Percentiles rank a stretch among this genome's conserved stretches.
Evolutionary conservation across 2,888 invertebrate species (phyloP).

Genomic region (Dasypogon diadema): DNA sequence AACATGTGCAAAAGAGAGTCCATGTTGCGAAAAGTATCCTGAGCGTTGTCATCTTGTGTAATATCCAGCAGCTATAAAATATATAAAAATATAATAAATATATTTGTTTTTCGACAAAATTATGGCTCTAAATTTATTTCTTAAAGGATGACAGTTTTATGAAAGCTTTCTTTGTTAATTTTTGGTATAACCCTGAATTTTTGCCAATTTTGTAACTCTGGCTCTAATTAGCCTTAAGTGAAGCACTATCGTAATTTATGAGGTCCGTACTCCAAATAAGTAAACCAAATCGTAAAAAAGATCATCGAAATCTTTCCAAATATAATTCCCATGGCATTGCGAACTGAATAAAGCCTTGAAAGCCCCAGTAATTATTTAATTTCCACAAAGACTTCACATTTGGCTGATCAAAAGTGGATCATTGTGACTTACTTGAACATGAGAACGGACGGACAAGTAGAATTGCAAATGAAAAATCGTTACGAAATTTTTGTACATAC

Average conservation of each 20-base stretch:
- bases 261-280: neutral
- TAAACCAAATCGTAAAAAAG: neutral
- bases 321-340: slow-evolving; percentile 35
- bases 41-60: slow-evolving; percentile 65
- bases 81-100: slow-evolving; percentile 44
- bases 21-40: slow-evolving; percentile 63
- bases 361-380: slow-evolving; percentile 21
- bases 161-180: neutral
- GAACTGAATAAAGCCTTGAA: slow-evolving; percentile 16
- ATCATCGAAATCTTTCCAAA: slow-evolving; percentile 20
- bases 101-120: neutral
- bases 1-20: slow-evolving; percentile 66
- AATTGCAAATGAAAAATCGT: slow-evolving; percentile 12
- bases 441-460: slow-evolving; percentile 6
- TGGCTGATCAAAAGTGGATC: neutral
- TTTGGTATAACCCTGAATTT: too few species aligned
- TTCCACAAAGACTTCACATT: slow-evolving; percentile 28
- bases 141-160: neutral
- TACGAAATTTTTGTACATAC: slow-evolving; percentile 17
- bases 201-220: neutral
- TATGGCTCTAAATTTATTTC: too few species aligned
- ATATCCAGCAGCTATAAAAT: slow-evolving; percentile 60
- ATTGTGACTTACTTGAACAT: slow-evolving; percentile 13
- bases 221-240: too few species aligned
- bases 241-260: slow-evolving; percentile 6